Percentiles rank a stretch among this genome's conserved stretches.
phyloP scores from a whole-genome alignment of 2,113 vertebrate genomes.

The Sus scrofa region DNA sequence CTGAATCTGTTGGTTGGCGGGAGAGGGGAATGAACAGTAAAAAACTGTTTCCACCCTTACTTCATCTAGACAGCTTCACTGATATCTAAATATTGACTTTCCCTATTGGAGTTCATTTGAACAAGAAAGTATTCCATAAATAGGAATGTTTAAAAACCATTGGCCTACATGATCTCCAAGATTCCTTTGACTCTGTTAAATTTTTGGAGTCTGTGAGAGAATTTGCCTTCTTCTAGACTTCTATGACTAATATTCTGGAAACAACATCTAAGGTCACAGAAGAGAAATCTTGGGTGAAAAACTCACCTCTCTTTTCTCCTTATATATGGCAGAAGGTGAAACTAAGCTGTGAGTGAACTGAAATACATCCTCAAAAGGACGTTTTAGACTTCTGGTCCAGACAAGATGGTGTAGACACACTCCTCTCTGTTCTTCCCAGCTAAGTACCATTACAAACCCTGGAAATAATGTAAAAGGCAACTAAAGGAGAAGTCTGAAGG shows the following conservation, averaged over 20 bases:
- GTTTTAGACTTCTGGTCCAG: conserved; percentile 47
- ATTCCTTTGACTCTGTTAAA: neutral
- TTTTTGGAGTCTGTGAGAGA: neutral
- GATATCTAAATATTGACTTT: neutral
- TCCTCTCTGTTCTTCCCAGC: neutral
- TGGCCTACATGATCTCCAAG: conserved; percentile 16
- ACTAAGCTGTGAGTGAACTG: conserved; percentile 22
- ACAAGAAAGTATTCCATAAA: conserved; percentile 14
- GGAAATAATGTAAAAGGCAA: neutral
- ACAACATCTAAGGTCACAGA: conserved; percentile 27
- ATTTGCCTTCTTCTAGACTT: conserved; percentile 44
- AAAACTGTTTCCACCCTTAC: neutral
- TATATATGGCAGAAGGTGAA: conserved; percentile 22
- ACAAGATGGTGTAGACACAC: neutral
- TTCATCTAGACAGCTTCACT: neutral
- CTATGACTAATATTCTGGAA: neutral
- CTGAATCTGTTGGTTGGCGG: neutral
- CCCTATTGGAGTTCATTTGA: neutral
- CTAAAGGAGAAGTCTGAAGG: neutral
- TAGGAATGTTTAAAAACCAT: neutral
- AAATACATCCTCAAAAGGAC: neutral
- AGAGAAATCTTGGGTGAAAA: neutral
- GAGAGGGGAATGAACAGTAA: neutral
- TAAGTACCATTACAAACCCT: neutral
- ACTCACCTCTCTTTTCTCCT: neutral